phyloP scores from a whole-genome alignment of 2,113 vertebrate species.

The Pteronura brasiliensis region DNA sequence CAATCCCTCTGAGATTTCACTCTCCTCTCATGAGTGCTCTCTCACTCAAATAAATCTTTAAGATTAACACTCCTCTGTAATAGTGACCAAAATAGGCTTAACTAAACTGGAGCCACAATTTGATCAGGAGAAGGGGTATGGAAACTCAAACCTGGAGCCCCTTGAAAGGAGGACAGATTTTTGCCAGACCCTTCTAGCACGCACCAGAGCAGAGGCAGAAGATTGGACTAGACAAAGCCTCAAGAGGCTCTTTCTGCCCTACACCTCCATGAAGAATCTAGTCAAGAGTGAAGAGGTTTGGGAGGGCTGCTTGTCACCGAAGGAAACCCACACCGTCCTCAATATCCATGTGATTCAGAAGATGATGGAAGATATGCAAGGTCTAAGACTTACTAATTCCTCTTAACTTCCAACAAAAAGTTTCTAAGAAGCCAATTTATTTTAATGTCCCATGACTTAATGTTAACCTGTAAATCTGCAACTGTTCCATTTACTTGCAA shows the following conservation, averaged over 20 bases:
- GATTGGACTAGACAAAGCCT: background rate
- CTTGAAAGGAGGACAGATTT: background rate
- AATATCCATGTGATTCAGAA: background rate
- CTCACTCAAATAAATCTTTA: background rate
- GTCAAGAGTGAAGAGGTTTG: background rate
- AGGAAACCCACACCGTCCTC: background rate
- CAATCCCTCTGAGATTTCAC: background rate
- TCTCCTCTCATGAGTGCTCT: background rate
- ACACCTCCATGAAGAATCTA: background rate
- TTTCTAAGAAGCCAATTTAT: background rate
- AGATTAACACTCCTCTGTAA: background rate
- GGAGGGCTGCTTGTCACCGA: background rate
- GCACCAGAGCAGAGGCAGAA: background rate
- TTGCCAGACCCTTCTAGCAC: background rate
- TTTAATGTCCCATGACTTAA: slow-evolving; percentile 3
- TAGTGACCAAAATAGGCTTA: background rate
- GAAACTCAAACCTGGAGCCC: background rate
- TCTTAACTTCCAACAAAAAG: background rate
- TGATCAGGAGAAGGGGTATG: background rate
- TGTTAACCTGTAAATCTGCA: background rate
- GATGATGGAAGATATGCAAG: background rate
- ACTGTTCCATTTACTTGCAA: background rate
- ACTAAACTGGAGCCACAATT: background rate
- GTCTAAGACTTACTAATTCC: background rate
- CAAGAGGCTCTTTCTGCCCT: background rate